Evolutionary conservation across 2,113 vertebrate genomes (phyloP).

Genomic region (Dipodomys merriami): DNA sequence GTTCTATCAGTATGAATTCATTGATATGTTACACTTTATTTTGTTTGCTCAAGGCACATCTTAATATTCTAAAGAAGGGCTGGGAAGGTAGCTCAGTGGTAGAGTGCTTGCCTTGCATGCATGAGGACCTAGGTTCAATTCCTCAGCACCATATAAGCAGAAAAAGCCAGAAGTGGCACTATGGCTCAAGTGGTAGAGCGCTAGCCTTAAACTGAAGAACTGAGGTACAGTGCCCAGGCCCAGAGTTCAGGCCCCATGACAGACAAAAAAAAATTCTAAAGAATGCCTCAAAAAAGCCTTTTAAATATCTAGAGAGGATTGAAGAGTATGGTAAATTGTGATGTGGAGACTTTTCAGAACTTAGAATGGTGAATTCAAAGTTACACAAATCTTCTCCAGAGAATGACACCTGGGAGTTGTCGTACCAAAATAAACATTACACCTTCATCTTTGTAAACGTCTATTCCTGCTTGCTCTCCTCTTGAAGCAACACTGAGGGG

Average conservation of each 20-base stretch:
- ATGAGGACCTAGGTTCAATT: too few species aligned
- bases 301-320: not conserved
- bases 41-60: not conserved
- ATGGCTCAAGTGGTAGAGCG: too few species aligned
- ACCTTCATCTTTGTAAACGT: not conserved
- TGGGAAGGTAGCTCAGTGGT: too few species aligned
- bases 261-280: not conserved
- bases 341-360: slow-evolving; percentile 3
- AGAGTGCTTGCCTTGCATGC: too few species aligned
- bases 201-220: too few species aligned
- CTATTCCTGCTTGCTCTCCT: not conserved
- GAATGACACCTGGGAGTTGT: not conserved
- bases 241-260: too few species aligned
- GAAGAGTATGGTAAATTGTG: not conserved
- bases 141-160: too few species aligned
- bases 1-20: not conserved
- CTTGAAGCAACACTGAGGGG: not conserved
- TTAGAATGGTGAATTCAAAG: not conserved
- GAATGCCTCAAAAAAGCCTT: not conserved
- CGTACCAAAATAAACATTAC: not conserved
- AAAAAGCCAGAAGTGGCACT: too few species aligned
- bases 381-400: not conserved
- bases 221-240: too few species aligned
- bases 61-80: slow-evolving; percentile 2
- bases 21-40: not conserved